phyloP scores from a whole-genome alignment of 2,113 vertebrate genomes.

The Boulengeromyrus knoepffleri region DNA sequence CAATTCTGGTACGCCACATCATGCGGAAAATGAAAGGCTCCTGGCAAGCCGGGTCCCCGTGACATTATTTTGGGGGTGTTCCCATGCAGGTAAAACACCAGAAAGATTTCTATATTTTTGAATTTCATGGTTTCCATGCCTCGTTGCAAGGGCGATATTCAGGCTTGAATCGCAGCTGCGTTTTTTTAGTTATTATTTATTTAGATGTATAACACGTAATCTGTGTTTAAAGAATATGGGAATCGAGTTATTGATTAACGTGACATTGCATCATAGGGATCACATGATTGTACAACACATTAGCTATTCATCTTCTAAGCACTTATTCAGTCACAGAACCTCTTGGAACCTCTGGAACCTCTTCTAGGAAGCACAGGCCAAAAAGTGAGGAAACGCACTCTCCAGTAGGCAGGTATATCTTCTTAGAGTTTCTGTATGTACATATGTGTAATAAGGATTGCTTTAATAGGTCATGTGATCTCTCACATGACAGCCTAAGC shows the following conservation, averaged over 20 bases:
- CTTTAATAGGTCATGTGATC: not conserved
- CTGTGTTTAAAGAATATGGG: not conserved
- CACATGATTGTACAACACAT: not conserved
- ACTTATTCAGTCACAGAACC: not conserved
- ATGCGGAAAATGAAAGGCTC: conserved; percentile 31
- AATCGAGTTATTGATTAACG: not conserved
- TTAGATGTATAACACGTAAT: not conserved
- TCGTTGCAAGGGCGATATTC: not conserved
- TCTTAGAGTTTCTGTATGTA: not conserved
- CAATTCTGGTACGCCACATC: conserved; percentile 31
- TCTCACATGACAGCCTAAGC: not conserved
- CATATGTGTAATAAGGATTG: not conserved
- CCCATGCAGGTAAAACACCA: conserved; percentile 52
- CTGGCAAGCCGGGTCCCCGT: conserved; percentile 44
- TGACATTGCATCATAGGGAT: not conserved
- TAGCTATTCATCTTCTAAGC: not conserved
- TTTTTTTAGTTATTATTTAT: not conserved
- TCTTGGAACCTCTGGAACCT: too few relatives aligned
- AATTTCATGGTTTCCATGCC: not conserved
- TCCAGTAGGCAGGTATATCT: not conserved
- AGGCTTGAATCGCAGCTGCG: not conserved
- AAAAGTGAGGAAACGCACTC: not conserved
- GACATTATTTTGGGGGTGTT: conserved; percentile 36
- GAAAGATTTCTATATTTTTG: not conserved
- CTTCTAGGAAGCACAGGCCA: not conserved